phyloP scores from a whole-genome alignment of 2,113 vertebrate species.

The Neomonachus schauinslandi region DNA sequence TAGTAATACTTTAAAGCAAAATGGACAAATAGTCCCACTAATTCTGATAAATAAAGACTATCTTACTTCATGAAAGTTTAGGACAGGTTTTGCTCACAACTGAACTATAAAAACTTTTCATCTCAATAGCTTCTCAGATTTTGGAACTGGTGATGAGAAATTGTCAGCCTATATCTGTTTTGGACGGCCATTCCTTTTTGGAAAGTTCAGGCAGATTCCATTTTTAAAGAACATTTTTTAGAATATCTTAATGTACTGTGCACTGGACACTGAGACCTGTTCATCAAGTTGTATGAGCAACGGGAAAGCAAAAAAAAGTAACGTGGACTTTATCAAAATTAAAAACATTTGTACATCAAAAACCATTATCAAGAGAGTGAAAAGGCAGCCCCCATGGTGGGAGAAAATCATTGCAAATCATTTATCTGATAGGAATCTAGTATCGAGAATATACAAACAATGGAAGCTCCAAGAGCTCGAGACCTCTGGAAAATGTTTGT shows the following conservation, averaged over 20 bases:
- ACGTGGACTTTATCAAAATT: not conserved
- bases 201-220: not conserved
- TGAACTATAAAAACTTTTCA: not conserved
- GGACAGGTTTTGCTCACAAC: not conserved
- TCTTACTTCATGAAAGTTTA: not conserved
- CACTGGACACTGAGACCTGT: not conserved
- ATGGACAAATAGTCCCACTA: not conserved
- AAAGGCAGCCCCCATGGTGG: not conserved
- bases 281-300: not conserved
- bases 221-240: not conserved
- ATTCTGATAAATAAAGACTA: not conserved
- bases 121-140: not conserved
- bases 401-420: not conserved
- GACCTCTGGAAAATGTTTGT: not conserved
- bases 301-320: not conserved
- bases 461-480: not conserved
- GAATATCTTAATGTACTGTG: not conserved
- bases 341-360: not conserved
- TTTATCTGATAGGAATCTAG: not conserved
- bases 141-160: not conserved
- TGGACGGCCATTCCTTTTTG: not conserved
- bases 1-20: not conserved
- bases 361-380: not conserved
- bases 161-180: not conserved
- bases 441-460: not conserved